Evolutionary conservation across 2,888 invertebrate species (phyloP), one percentile per base, ranked within the genome.

Genomic region (Antheraea assamensis): DNA sequence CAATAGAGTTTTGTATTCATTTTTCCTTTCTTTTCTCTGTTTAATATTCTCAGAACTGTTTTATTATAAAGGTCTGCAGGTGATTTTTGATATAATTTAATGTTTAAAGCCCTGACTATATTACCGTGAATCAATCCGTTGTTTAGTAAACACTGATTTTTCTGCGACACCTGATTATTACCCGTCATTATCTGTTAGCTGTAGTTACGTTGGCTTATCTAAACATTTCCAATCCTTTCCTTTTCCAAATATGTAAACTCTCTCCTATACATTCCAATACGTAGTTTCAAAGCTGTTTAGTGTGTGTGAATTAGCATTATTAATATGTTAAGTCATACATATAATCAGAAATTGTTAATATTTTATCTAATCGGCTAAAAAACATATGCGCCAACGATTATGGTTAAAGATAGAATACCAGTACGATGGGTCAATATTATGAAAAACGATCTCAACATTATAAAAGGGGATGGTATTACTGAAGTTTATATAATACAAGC

Each of bases 391-490:
- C 5, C 19, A 52, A 52, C 17, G 49, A 15, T 52, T 17, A 52
- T 52, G 5, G 17, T 13, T 52, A 19, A 15, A 52, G 3, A 30
- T 64, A 30, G 15, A 64, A 58, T 13, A 27, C 64, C 27, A 42
- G n/a, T 27, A 68, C 21, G 49, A 66, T 49, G 52, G 70, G 27
- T 73, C 55, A 70, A 47, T 35, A 31, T 68, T 64, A 31, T 70
- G 58, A 35, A 73, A 73, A n/a, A 68, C 68, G 68, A 35, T 70
- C 70, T 73, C 58, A 42, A 70, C 70, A 58, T 58, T 73, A 73
- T 73, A 70, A 70, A 73, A 70, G 70, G 73, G 73, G 13, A 5
- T 70, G 68, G 35, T n/a, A 70, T 73, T 73, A 58, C 55, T 42
- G 42, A 70, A 30, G 58, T 73, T 58, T 35, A 70, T 70, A 73